Base-by-base conservation (phyloP, 2,888 invertebrate genomes). In the Drosophila mayaguana region DNA sequence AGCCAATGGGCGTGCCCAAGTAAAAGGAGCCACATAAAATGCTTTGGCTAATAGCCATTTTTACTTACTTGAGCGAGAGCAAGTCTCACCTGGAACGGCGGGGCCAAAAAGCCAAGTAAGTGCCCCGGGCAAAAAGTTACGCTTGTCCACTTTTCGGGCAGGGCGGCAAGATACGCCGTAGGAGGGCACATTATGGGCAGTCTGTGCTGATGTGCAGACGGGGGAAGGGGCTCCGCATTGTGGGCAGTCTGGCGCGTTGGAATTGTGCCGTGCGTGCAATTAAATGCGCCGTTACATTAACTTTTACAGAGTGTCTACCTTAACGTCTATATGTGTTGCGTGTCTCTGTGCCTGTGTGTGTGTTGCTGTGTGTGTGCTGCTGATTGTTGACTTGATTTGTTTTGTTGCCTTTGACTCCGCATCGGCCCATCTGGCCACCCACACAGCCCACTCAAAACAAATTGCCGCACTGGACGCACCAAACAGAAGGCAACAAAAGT, bases 361-460 rank as follows among this genome's bases (percentile, higher is more conserved):
- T 80, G n/a, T n/a, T n/a, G n/a, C n/a, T n/a, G 76, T 80, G 77
- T 81, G 72, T 32, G 32, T 32, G 32, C 74, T 75, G 78, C 83
- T 88, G 89, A 90, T 90, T 89, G 91, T 91, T 90, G 90, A 89
- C 91, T 88, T 89, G 86, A 90, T 90, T 90, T 89, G 86, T 88
- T 85, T 80, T 88, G 80, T 75, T 78, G 86, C 78, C 83, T 80
- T 86, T 78, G 87, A 86, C 75, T 74, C 80, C 71, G n/a, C n/a
- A n/a, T n/a, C n/a, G 57, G 36, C 36, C 55, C 64, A 53, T 64
- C 46, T n/a, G 11, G 4, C 25, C 63, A 28, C 64, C 65, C 65
- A 28, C 57, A 40, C 75, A 84, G 78, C 85, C 86, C 89, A 89
- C 90, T 83, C 86, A 85, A 88, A 87, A 87, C 90, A 87, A 87